These are phyloP conservation scores for Brachyhypopomus occidentalis DNA, from an alignment of 2,113 vertebrate species.

Conservation along the genomic window DNA sequence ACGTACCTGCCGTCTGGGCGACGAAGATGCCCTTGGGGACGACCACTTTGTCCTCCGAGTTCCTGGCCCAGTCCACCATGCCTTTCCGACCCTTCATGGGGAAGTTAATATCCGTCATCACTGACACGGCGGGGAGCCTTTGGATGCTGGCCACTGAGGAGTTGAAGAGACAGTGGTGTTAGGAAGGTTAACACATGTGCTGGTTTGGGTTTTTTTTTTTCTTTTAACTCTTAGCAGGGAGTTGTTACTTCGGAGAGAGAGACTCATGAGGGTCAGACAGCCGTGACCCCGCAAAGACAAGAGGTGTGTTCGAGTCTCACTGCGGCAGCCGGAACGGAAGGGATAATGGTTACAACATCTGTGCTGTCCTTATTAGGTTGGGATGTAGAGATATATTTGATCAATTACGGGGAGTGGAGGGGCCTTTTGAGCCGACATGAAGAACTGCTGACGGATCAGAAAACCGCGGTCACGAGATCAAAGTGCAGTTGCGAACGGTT, in stretches of 20 bases:
- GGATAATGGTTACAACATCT: too few species aligned
- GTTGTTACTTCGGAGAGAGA: neutral
- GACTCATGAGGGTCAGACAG: neutral
- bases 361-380: too few species aligned
- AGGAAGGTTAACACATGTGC: conserved; percentile 11
- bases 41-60: conserved; percentile 97
- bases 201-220: neutral
- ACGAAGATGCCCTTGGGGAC: conserved; percentile 97
- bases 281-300: too few species aligned
- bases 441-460: too few species aligned
- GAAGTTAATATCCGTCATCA: conserved; percentile 98
- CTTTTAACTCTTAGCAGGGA: neutral
- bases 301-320: too few species aligned
- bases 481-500: too few species aligned
- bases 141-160: conserved; percentile 96
- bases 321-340: too few species aligned
- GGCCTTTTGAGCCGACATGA: too few species aligned
- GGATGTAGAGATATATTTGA: too few species aligned
- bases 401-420: too few species aligned
- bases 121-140: conserved; percentile 94
- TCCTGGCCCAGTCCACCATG: conserved; percentile 99
- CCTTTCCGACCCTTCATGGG: conserved; percentile 99
- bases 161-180: conserved; percentile 44
- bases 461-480: too few species aligned
- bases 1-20: conserved; percentile 90